phyloP scores from a whole-genome alignment of 2,888 invertebrate genomes.

The Molanna angustata region DNA sequence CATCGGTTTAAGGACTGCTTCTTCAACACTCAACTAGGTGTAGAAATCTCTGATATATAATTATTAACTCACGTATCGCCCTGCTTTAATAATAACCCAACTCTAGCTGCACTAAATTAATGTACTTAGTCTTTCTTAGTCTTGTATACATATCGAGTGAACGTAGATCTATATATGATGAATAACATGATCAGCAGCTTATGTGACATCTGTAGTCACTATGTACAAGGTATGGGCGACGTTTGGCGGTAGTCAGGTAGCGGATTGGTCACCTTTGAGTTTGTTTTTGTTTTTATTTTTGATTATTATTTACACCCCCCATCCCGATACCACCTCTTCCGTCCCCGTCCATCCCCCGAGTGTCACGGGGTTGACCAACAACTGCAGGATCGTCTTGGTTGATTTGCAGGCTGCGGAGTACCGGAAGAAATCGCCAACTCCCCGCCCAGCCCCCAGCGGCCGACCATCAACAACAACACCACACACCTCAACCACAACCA shows the following conservation, averaged over 20 bases:
- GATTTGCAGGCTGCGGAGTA: conserved; percentile 50
- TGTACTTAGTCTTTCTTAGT: too few species aligned
- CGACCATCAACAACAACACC: conserved; percentile 51
- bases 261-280: conserved; percentile 26
- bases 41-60: too few species aligned
- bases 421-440: conserved; percentile 37
- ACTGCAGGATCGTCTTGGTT: conserved; percentile 21
- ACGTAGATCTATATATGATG: too few species aligned
- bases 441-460: conserved; percentile 45
- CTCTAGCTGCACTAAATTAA: too few species aligned
- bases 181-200: too few species aligned
- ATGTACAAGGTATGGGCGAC: conserved; percentile 16
- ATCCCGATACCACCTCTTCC: conserved; percentile 1
- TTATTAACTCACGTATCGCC: too few species aligned
- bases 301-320: conserved; percentile 19
- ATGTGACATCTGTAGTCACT: too few species aligned
- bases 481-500: conserved; percentile 56
- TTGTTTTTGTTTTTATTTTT: conserved; percentile 17
- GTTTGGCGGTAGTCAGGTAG: conserved; percentile 22
- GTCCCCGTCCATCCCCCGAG: conserved; percentile 10
- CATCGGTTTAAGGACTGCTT: too few species aligned
- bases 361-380: conserved; percentile 10
- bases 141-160: too few species aligned
- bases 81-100: too few species aligned
- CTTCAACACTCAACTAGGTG: too few species aligned